Base-by-base conservation (phyloP, 2,888 invertebrate species). In the Agrilus biguttatus region DNA sequence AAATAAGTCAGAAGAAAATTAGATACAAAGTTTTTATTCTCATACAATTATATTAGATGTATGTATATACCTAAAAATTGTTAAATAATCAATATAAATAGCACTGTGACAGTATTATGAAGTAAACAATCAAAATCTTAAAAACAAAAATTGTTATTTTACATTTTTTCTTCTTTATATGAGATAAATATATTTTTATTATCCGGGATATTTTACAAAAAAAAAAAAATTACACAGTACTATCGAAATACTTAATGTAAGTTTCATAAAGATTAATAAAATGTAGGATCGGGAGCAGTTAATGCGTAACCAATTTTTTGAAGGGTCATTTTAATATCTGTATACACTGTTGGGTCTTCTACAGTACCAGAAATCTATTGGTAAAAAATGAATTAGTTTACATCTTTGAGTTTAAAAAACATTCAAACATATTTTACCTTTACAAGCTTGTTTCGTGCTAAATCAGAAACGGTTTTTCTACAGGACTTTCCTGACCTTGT, bases 401-500 rank as follows among this genome's bases (percentile, higher is more conserved):
- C 14, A 37, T 19, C 12, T 8, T n/a, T 28, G 2, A 28, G 10
- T 17, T 19, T 5, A 36, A 39, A 28, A 39, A 44, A 17, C 33
- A 32, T 36, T 4, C 17, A 28, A 28, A 28, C 23, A 19, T 4
- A 36, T 44, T 43, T 74, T 56, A 92, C 76, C 67, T 81, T 78
- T 10, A 89, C 80, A 19, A 74, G 68, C 60, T 88, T 83, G 33
- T 86, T 83, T 40, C 80, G 75, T 2, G 92, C 90, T 56, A 95
- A 70, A 57, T 88, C 85, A 0, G 89, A 75, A 50, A 95, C 83
- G 1, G 87, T 82, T 58, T 87, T 88, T 33, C 93, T 73, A 49
- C 66, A 66, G n/a, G 76, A 75, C 66, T 83, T 83, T 23, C 88
- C 88, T 1, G 92, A 92, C 41, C 93, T 74, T 0, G 93, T 95